Base-by-base conservation (phyloP, 2,797 vertebrate species). In the Brotula barbata region DNA sequence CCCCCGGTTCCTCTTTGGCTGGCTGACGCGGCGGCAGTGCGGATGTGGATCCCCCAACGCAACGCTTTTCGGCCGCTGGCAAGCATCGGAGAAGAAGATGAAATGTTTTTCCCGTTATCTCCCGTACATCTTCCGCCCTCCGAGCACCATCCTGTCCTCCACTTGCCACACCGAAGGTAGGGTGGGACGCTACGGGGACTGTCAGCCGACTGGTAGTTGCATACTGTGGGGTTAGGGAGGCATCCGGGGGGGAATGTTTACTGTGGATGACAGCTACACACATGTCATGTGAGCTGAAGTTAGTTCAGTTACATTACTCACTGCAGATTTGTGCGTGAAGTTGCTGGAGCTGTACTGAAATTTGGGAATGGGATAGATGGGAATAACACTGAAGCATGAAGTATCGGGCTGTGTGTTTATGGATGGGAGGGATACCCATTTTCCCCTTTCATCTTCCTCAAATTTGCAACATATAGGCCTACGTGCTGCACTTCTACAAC, bases 81-180 rank as follows among this genome's bases (percentile, higher is more conserved):
- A 71, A 83, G 81, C 82, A 86, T 59, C 75, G 84, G 80, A 88
- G 87, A 78, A 90, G 90, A 95, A 94, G 93, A 98, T 98, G 95
- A 96, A 97, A 94, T 98, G 96, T 91, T 95, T 96, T 90, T 98
- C 92, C 83, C 95, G 96, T 77, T 97, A 95, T 79, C 94, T 97
- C 81, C 95, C 95, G 83, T 95, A 96, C 90, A 90, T 96, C 85
- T 94, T 97, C 92, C 92, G 96, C 85, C 93, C 95, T 90, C 94
- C 95, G 64, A 94, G 92, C 88, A 95, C 94, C 81, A 93, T 95
- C 87, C 94, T 96, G 68, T 95, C 95, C 68, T 94, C 93, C 92
- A 94, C 93, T 92, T 96, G 94, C 91, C 93, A 96, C 92, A 93
- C 95, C 53, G 94, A 96, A 97, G 96, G 96, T 97, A 96, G 90